These are phyloP conservation scores for Drosophila seguyi DNA, from an alignment of 1,140 invertebrate species.

Conservation along the genomic window DNA sequence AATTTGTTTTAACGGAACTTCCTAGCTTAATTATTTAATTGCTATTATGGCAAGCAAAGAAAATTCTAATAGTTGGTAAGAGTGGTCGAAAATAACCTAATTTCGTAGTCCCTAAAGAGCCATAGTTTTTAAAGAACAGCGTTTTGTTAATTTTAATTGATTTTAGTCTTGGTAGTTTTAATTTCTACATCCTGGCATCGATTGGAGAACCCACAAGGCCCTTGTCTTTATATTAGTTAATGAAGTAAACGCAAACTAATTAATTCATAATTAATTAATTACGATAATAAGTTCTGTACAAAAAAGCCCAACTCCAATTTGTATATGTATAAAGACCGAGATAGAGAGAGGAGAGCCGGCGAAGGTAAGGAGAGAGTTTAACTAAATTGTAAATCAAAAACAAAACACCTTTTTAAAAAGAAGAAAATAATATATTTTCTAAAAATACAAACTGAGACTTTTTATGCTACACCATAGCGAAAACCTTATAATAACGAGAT, in stretches of 20 bases:
- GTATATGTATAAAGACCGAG: constrained; percentile 68
- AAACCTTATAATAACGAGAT: background rate
- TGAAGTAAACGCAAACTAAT: constrained; percentile 76
- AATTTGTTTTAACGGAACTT: constrained; percentile 65
- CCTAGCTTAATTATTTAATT: constrained; percentile 73
- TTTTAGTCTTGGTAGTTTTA: constrained; percentile 79
- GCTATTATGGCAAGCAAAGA: constrained; percentile 16
- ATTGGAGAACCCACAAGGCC: constrained; percentile 52
- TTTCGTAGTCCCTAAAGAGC: constrained; percentile 53
- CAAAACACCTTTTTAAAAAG: constrained; percentile 55
- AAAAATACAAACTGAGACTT: constrained; percentile 69
- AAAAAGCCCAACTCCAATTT: constrained; percentile 78
- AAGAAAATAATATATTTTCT: constrained; percentile 63
- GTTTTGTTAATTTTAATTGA: constrained; percentile 80
- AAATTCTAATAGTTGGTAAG: constrained; percentile 57
- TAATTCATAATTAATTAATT: constrained; percentile 52
- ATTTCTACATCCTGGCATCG: constrained; percentile 64
- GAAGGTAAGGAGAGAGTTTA: constrained; percentile 42
- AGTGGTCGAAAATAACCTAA: constrained; percentile 32
- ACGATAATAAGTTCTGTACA: constrained; percentile 71
- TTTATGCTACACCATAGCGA: constrained; percentile 34
- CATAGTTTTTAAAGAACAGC: constrained; percentile 59
- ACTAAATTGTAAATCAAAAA: constrained; percentile 62
- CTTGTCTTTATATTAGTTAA: constrained; percentile 69
- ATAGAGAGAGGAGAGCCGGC: constrained; percentile 4